Conservation (phyloP, 53 echinoderm and acorn worm genomes). For the Echinarachnius parma region DNA sequence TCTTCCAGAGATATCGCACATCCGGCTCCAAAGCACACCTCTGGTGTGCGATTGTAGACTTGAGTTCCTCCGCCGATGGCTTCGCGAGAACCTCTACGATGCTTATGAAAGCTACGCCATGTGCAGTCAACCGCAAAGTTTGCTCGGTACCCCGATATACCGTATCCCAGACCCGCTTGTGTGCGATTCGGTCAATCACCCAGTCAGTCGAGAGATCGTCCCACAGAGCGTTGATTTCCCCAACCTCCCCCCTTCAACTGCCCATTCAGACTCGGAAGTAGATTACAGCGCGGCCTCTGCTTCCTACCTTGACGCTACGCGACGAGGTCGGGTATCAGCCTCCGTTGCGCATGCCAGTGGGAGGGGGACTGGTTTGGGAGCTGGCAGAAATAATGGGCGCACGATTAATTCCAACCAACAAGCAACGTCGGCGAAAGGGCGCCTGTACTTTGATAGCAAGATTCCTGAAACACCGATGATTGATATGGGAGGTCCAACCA, state of each 20-base stretch:
- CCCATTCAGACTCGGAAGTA: constrained; percentile 11
- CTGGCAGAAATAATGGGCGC: too few species aligned
- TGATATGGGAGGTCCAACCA: too few species aligned
- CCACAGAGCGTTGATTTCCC: background rate
- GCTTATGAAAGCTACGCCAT: constrained; percentile 37
- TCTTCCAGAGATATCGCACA: constrained; percentile 22
- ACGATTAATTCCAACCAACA: too few species aligned
- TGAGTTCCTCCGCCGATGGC: constrained; percentile 40
- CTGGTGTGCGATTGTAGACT: constrained; percentile 37
- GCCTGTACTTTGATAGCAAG: too few species aligned
- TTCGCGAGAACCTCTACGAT: constrained; percentile 32
- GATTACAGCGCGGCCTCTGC: constrained; percentile 15
- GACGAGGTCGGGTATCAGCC: too few species aligned
- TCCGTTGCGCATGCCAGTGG: too few species aligned
- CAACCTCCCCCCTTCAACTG: too few species aligned
- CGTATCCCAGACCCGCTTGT: constrained; percentile 2
- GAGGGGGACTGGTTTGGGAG: too few species aligned
- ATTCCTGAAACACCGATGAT: too few species aligned
- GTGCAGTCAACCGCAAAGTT: background rate
- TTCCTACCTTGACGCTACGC: too few species aligned
- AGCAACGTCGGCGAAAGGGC: too few species aligned
- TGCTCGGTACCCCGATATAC: constrained; percentile 12
- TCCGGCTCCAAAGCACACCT: constrained; percentile 21
- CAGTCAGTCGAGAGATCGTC: constrained; percentile 4
- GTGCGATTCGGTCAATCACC: background rate